Base-by-base conservation (phyloP, 1,140 invertebrate genomes). In the Zaprionus ghesquierei region DNA sequence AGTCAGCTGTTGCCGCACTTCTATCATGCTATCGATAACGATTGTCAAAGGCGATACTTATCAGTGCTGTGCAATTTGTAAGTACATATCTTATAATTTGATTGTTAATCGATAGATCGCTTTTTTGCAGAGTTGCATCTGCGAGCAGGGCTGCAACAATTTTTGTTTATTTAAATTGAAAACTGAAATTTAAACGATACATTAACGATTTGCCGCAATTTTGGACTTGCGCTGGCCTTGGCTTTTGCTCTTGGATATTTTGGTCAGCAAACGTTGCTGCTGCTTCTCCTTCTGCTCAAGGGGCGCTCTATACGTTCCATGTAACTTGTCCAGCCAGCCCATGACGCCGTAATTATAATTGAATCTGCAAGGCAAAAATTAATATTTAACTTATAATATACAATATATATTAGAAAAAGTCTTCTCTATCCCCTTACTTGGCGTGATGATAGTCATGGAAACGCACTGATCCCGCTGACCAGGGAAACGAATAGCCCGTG, bases 381-480 rank as follows among this genome's bases (percentile, higher is more conserved):
- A 76, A 25, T 41, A 15, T 41, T 2, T 8, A 29, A 15, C 15
- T 2, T 8, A 29, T 29, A 8, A 38, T 15, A 54, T 8, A n/a
- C 10, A 12, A 38, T 20, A 18, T 10, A 23, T 35, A 9, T 10
- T 51, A 18, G 5, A 38, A n/a, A n/a, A n/a, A n/a, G n/a, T 27
- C 4, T 15, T 3, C 20, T 29, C 10, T n/a, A n/a, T n/a, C 3
- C 31, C 73, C 87, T 54, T 49, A 97, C 96, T 97, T 97, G 66
- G 96, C 93, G 92, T 98, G 97, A 91, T 98, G 97, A 91, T 96
- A 98, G 92, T 98, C 97, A 84, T 98, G 97, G 25, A 96, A 95
- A 91, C 97, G 96, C 9, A 97, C 96, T 4, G 96, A 97, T 3
- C 27, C 56, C 1, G 95, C 95, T 66, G 97, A 95, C 81, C 97